Conservation (phyloP, 2,113 vertebrate species). For the Scomber colias region DNA sequence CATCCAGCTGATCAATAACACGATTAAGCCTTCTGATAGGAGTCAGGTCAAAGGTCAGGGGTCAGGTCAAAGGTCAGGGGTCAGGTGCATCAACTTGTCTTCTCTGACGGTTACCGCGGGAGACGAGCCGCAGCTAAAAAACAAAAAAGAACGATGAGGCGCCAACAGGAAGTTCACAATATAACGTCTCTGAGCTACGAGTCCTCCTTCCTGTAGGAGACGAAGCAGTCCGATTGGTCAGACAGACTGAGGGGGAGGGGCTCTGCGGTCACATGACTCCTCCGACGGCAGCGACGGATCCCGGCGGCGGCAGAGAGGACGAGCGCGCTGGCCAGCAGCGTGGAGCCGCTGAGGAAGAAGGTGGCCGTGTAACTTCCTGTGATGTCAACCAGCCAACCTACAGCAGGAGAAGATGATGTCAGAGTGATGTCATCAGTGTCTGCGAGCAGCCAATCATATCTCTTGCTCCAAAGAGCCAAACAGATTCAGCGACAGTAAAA, state of each 20-base stretch:
- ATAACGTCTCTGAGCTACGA: not conserved
- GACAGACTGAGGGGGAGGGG: conserved; percentile 53
- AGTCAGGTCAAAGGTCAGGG: too few species aligned
- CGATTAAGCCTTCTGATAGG: too few species aligned
- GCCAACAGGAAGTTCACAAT: too few species aligned
- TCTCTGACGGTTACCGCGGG: too few species aligned
- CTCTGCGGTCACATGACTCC: not conserved
- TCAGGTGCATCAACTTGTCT: too few species aligned
- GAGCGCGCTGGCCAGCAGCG: conserved; percentile 90
- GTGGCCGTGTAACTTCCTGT: conserved; percentile 92
- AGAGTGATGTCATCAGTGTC: too few species aligned
- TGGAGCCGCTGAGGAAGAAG: conserved; percentile 92
- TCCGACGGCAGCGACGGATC: conserved; percentile 75
- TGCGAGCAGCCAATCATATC: too few species aligned
- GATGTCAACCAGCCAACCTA: conserved; percentile 94
- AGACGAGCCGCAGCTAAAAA: too few species aligned
- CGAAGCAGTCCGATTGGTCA: conserved; percentile 40
- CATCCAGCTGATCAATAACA: too few species aligned
- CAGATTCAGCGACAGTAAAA: not conserved
- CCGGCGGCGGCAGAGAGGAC: conserved; percentile 82
- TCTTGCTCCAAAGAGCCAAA: too few species aligned
- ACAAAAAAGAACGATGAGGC: too few species aligned
- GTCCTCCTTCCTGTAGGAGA: conserved; percentile 28
- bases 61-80: too few species aligned
- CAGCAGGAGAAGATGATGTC: not conserved